Evolutionary conservation across 1,140 invertebrate species (phyloP), one percentile per base, ranked within the genome.

Genomic region (Lineus longissimus): DNA sequence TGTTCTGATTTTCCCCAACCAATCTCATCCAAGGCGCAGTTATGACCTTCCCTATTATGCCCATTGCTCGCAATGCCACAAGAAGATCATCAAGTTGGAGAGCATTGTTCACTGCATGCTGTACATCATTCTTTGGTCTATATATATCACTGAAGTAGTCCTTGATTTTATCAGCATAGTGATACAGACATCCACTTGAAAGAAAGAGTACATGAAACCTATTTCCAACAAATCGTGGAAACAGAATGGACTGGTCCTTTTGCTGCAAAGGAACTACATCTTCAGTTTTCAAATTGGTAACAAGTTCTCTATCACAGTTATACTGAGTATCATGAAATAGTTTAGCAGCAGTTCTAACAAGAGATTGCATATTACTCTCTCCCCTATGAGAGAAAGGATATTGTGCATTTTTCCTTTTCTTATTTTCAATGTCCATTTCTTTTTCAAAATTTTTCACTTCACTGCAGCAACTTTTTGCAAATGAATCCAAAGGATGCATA

Each of bases 271-370:
- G 47, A 4, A 51, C 47, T 6, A 51, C 25, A 23, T 27, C n/a
- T n/a, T 51, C 25, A 51, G 6, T 23, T 23, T 51, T 19, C n/a
- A 51, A n/a, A n/a, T 23, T 7, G 25, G 19, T 51, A 4, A 19
- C 25, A 19, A 51, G 25, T 51, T 51, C 47, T 23, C 4, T 4
- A 27, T 27, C 25, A 51, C 47, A 51, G 47, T 51, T 51, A n/a
- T 51, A 51, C 47, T 51, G n/a, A 7, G 47, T 51, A n/a, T 51
- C 47, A 51, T 51, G 47, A 51, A 51, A 51, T 51, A 51, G 4
- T 51, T 51, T 51, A 51, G 19, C n/a, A 36, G 33, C 33, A 36
- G 33, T 36, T 36, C 33, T 4, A 7, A 36, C 33, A 36, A 36
- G 33, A 36, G 33, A 36, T 15, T 36, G 33, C 33, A 36, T 36